Evolutionary conservation across 2,888 invertebrate genomes (phyloP), one percentile per base, ranked within the genome.

Genomic region (Bhutanitis thaidina): DNA sequence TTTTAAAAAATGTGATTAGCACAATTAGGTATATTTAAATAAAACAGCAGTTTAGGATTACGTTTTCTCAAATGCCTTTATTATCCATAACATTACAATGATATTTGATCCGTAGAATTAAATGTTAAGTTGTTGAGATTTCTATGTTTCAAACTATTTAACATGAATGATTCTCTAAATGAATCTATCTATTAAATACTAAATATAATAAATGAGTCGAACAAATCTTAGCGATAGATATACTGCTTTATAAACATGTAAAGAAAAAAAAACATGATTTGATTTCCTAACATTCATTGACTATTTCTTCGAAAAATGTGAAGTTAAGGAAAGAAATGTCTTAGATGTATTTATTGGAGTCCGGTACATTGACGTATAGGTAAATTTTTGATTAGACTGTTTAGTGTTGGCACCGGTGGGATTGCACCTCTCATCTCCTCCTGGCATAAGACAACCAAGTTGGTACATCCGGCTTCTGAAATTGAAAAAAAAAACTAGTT

Each of bases 371-470:
- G 43, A 47, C 46, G 40, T 46, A 25, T 29, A 38, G 30, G 43
- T 62, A 58, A 62, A 59, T 64, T 58, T 63, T 64, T 69, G 64
- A 59, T 69, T 61, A 70, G 68, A 41, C 16, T 43, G 43, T 43
- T 47, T 47, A 48, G 40, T 9, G n/a, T 32, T 39, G 43, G 36
- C 60, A 64, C 70, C 65, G 65, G 56, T 62, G 57, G 55, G 95
- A 87, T 82, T 97, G 96, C 54, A 96, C 96, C 35, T 95, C 98
- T 84, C 97, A 98, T 83, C 96, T 97, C 65, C 98, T 97, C 82
- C 98, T 96, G 45, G 98, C 95, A 76, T 98, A 98, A 91, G 97
- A 94, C 71, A 98, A 87, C 62, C 89, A 89, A 1, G 87, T 72
- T 10, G 88, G 87, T 69, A 87, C 60, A 63, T 89, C 88, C 57